phyloP scores from a whole-genome alignment of 2,888 invertebrate species.

The Macrophya alboannulata region DNA sequence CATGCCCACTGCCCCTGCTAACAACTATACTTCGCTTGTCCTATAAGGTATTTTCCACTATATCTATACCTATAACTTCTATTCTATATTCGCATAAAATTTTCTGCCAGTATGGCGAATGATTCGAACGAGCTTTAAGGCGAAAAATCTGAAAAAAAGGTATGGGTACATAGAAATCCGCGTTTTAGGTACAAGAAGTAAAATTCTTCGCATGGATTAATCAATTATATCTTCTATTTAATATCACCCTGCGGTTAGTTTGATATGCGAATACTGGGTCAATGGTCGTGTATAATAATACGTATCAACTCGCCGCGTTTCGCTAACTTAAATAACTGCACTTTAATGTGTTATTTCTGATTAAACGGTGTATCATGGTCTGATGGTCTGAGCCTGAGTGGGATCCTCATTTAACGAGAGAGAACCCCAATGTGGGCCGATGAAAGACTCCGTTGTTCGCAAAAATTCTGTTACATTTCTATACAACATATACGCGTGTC shows the following conservation, averaged over 20 bases:
- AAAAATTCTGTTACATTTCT: too few relatives aligned
- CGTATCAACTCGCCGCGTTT: constrained; percentile 39
- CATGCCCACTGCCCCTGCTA: constrained; percentile 78
- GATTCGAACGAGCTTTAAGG: neutral
- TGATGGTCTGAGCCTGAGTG: constrained; percentile 34
- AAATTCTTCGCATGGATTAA: neutral
- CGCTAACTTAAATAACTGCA: constrained; percentile 43
- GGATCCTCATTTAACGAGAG: neutral
- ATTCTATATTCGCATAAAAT: constrained; percentile 4
- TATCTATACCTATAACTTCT: neutral
- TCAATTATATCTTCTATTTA: neutral
- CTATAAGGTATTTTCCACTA: neutral
- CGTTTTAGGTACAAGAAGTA: neutral
- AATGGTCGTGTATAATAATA: constrained; percentile 59
- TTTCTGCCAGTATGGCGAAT: neutral
- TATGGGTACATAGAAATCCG: neutral
- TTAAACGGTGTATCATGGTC: constrained; percentile 50
- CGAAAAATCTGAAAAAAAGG: neutral
- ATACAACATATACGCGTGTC: too few relatives aligned
- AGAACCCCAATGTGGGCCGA: constrained; percentile 29
- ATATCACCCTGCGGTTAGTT: neutral
- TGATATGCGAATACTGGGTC: constrained; percentile 27
- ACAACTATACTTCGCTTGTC: constrained; percentile 72
- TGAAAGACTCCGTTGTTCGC: constrained; percentile 8
- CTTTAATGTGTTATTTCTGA: constrained; percentile 54